These are phyloP conservation scores for Chiropotes sagulatus DNA, from an alignment of 2,797 vertebrate genomes.

Conservation along the genomic window DNA sequence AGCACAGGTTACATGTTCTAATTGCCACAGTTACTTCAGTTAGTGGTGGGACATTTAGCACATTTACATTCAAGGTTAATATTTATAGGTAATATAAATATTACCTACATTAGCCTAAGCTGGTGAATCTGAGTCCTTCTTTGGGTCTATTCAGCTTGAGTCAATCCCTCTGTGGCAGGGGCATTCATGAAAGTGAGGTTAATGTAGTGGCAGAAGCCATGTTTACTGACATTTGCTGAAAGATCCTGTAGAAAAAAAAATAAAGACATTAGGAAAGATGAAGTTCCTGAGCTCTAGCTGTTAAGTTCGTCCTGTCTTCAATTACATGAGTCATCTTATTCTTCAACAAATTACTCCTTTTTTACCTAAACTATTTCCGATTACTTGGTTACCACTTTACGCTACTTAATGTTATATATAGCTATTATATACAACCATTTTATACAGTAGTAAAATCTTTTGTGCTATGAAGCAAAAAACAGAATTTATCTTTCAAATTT, in stretches of 20 bases:
- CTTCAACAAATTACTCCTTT: neutral
- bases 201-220: neutral
- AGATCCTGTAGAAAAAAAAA: neutral
- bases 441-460: neutral
- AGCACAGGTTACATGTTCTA: neutral
- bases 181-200: neutral
- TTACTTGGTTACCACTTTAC: neutral
- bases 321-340: neutral
- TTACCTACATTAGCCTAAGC: no score
- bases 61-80: no score
- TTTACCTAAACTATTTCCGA: neutral
- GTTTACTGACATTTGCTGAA: neutral
- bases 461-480: neutral
- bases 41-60: no score
- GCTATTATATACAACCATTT: neutral
- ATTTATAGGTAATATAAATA: no score
- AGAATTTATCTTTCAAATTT: neutral
- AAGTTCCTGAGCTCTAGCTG: neutral
- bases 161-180: neutral
- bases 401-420: neutral
- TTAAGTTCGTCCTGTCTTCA: neutral
- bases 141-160: neutral
- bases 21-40: neutral
- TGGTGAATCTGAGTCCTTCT: neutral
- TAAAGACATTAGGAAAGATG: neutral